Evolutionary conservation across 2,888 invertebrate genomes (phyloP).

Genomic region (Idaea straminata): DNA sequence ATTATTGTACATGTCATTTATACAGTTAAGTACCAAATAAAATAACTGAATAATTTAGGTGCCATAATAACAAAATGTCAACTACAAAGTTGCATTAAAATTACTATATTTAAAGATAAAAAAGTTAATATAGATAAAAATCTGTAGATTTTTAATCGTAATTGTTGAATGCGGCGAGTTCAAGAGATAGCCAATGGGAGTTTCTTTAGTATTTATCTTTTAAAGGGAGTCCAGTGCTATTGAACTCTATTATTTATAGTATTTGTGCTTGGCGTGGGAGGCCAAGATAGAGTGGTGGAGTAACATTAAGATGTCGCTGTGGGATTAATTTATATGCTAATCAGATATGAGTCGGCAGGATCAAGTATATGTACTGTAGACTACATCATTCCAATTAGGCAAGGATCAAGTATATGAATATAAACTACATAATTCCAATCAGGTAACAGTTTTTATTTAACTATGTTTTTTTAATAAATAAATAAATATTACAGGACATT

Average conservation of each 20-base stretch:
- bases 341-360: constrained; percentile 58
- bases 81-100: constrained; percentile 59
- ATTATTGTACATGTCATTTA: no score
- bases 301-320: constrained; percentile 74
- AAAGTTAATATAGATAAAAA: not conserved
- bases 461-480: no score
- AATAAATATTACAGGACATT: no score
- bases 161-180: constrained; percentile 41
- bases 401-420: not conserved
- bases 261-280: constrained; percentile 35
- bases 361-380: constrained; percentile 4
- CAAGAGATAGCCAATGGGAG: constrained; percentile 46
- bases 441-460: not conserved
- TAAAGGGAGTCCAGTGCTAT: constrained; percentile 41
- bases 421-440: not conserved
- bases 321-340: constrained; percentile 77
- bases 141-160: constrained; percentile 56
- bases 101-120: constrained; percentile 28
- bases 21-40: no score
- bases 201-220: constrained; percentile 51
- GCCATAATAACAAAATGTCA: constrained; percentile 13
- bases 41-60: no score
- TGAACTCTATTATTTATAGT: constrained; percentile 40
- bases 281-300: constrained; percentile 44
- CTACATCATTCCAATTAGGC: not conserved